Conservation (phyloP, 2,888 invertebrate genomes). For the Pandemis cinnamomeana region DNA sequence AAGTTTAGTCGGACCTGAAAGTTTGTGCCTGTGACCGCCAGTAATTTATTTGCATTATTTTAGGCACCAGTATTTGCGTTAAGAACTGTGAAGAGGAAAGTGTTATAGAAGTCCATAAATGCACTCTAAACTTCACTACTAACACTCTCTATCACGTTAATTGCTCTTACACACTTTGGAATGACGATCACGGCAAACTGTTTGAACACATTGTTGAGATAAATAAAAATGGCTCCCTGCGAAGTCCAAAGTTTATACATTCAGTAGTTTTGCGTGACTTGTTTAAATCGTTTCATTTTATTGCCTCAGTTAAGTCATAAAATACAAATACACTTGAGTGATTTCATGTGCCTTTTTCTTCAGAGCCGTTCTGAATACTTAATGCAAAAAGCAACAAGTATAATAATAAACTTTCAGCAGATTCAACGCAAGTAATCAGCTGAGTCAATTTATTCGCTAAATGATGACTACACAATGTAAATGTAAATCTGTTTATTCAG, state of each 20-base stretch:
- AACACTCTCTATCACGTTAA: neutral
- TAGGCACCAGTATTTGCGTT: neutral
- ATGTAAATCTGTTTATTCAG: conserved; percentile 28
- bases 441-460: conserved; percentile 35
- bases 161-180: neutral
- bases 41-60: conserved; percentile 5
- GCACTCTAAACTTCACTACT: neutral
- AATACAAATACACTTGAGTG: conserved; percentile 20
- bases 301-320: conserved; percentile 26
- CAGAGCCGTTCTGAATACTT: conserved; percentile 20
- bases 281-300: conserved; percentile 20
- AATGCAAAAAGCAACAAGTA: conserved; percentile 37
- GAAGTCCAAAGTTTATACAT: conserved; percentile 7
- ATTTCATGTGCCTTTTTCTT: conserved; percentile 25
- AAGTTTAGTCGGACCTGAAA: neutral
- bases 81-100: neutral
- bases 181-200: neutral
- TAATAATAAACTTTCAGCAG: conserved; percentile 19
- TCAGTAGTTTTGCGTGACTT: conserved; percentile 23
- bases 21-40: neutral
- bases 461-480: conserved; percentile 31
- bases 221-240: neutral
- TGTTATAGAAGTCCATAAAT: neutral
- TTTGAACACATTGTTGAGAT: neutral
- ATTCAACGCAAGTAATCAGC: conserved; percentile 32